Conservation (phyloP, 2,888 invertebrate species). For the Podotricha telesiphe region DNA sequence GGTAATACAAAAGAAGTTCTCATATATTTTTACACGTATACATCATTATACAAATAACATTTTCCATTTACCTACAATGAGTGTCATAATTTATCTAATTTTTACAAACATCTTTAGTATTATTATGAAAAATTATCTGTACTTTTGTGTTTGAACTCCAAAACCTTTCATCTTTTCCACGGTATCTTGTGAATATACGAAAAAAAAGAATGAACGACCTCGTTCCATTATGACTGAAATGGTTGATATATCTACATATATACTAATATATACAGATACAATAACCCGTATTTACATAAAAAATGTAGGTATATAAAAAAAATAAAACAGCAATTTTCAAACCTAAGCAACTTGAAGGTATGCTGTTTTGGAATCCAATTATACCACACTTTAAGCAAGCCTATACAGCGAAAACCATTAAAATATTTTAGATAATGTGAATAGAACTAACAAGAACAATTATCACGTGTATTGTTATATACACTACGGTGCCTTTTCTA, state of each 20-base stretch:
- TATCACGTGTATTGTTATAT: too few species aligned
- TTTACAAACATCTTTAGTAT: conserved; percentile 7
- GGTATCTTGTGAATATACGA: conserved; percentile 7
- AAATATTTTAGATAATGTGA: too few species aligned
- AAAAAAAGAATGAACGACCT: conserved; percentile 16
- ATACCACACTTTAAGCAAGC: too few species aligned
- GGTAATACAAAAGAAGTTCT: background rate
- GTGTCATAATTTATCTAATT: conserved; percentile 1
- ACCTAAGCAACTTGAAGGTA: too few species aligned
- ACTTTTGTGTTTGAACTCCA: conserved; percentile 15
- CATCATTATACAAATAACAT: background rate
- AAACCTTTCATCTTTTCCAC: conserved; percentile 20
- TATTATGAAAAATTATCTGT: conserved; percentile 4
- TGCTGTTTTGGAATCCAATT: too few species aligned
- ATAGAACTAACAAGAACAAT: too few species aligned
- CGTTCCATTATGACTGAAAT: conserved; percentile 5
- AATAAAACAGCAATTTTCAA: too few species aligned
- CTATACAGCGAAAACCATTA: too few species aligned
- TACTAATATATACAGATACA: background rate
- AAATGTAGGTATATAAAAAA: background rate
- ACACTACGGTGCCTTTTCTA: too few species aligned
- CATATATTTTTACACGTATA: background rate
- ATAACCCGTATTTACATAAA: background rate
- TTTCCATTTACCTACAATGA: background rate
- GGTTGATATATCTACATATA: background rate